Base-by-base conservation (phyloP, 2,797 vertebrate species). In the Petrocephalus sullivani region DNA sequence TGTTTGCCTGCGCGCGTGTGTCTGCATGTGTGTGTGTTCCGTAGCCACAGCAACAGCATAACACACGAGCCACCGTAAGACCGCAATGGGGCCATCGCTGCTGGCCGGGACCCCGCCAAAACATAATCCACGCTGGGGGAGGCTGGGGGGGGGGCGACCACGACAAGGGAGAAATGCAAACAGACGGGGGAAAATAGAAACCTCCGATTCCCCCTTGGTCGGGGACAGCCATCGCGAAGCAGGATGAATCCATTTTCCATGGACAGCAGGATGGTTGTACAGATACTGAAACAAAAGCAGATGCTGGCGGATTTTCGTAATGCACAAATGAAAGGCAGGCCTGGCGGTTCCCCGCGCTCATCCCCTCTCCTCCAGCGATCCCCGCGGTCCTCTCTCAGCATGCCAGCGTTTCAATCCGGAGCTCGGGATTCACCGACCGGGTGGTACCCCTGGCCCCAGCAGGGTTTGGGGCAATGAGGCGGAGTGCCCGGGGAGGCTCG, bases 231-330 rank as follows among this genome's bases (percentile, higher is more conserved):
- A 93, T 95, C 95, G 94, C 95, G 94, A 93, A 93, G 94, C 94
- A 91, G 92, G 88, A 95, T 93, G 94, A 96, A 95, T 96, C 94
- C 94, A 96, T 96, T 96, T 95, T 96, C 95, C 95, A 95, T 92
- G 94, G 95, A 95, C 93, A 92, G 94, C 94, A 93, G 93, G 95
- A 95, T 95, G 95, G 96, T 95, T 96, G 95, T 94, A 95, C 94
- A 90, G 94, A 95, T 95, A 94, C 64, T 93, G 93, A 95, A 95
- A 93, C 92, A 93, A 93, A 93, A 92, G 58, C 92, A 93, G 94
- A 94, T 89, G 92, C 92, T 94, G 93, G 91, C 93, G 93, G 92
- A 92, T 92, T 92, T 92, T 92, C 93, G 91, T 94, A 93, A 91
- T 87, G 93, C 91, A 88, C 33, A 87, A 94, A 95, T 95, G 95